Percentiles rank a stretch among this genome's conserved stretches.
phyloP scores from a whole-genome alignment of 2,113 vertebrate genomes.

The Chrysochloris asiatica region DNA sequence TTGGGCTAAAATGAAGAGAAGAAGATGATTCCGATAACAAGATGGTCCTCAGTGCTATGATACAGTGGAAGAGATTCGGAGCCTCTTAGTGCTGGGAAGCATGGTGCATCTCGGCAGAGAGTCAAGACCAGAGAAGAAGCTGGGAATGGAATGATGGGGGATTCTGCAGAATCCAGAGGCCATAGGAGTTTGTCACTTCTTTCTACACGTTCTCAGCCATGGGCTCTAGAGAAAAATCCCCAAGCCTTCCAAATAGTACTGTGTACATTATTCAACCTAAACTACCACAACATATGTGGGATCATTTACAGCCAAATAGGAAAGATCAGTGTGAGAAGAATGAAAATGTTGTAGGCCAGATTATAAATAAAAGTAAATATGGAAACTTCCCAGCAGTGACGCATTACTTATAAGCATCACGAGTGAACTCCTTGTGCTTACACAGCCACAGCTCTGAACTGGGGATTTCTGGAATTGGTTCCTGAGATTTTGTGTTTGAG shows the following conservation, averaged over 20 bases:
- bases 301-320: background rate
- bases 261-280: background rate
- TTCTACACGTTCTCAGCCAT: too few species aligned
- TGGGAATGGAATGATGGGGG: background rate
- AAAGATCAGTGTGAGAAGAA: background rate
- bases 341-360: background rate
- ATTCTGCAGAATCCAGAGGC: background rate
- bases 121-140: too few species aligned
- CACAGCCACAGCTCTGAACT: background rate
- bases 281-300: background rate
- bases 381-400: background rate
- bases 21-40: background rate
- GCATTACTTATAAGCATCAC: background rate
- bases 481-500: background rate
- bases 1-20: too few species aligned
- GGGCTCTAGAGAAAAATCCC: background rate
- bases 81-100: background rate
- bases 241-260: background rate
- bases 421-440: background rate
- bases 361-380: background rate
- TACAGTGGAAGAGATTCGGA: background rate
- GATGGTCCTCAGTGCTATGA: slow-evolving; percentile 42
- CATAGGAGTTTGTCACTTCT: too few species aligned
- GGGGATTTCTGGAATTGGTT: background rate
- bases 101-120: background rate